A percentile compares a stretch with the other conserved stretches of the same genome.
These are phyloP conservation scores for Charaxes varanes DNA, from an alignment of 1,140 invertebrate genomes.

Conservation along the genomic window DNA sequence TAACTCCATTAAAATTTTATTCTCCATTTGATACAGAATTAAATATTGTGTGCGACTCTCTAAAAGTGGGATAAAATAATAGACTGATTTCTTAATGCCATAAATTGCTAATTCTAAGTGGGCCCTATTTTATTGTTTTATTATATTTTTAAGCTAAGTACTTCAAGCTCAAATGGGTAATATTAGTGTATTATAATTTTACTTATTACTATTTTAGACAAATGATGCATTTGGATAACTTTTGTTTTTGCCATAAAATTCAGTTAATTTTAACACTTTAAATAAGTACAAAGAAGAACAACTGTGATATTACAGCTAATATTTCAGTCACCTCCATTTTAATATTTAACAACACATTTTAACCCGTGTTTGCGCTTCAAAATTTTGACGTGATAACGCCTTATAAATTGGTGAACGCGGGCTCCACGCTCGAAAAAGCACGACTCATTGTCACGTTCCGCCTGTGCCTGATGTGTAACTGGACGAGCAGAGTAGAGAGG, in stretches of 20 bases:
- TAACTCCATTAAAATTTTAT: neutral
- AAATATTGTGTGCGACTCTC: neutral
- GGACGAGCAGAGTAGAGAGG: no score
- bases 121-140: neutral
- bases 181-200: neutral
- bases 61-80: slow-evolving; percentile 5
- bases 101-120: slow-evolving; percentile 12
- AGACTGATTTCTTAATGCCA: slow-evolving; percentile 20
- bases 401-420: no score
- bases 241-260: slow-evolving; percentile 9
- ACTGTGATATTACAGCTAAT: slow-evolving; percentile 23
- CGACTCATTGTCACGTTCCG: no score
- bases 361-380: slow-evolving; percentile 2
- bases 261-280: slow-evolving; percentile 6
- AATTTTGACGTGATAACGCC: no score
- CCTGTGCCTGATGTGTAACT: no score
- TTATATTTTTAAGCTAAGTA: neutral
- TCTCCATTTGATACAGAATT: neutral
- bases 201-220: neutral
- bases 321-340: slow-evolving; percentile 17
- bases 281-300: slow-evolving; percentile 20
- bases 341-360: slow-evolving; percentile 1
- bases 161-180: slow-evolving; percentile 1
- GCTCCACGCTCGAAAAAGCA: no score
- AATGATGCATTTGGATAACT: neutral